Conservation (phyloP, 2,888 invertebrate genomes). For the Stegana nigrithorax region DNA sequence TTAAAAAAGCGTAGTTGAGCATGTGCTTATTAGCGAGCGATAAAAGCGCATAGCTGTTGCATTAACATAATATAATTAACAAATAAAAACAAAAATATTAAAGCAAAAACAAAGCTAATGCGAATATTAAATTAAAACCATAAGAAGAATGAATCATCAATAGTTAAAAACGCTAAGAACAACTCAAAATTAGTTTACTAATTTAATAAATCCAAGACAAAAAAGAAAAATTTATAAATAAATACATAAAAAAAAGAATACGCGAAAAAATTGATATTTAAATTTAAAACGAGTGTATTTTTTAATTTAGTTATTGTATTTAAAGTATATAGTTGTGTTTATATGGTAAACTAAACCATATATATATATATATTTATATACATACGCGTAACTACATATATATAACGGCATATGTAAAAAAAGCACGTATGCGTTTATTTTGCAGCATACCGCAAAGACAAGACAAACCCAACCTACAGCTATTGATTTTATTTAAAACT, state of each 20-base stretch:
- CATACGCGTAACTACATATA: slow-evolving; percentile 11
- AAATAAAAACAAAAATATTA: background rate
- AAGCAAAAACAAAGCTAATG: too few relatives aligned
- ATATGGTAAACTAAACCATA: slow-evolving; percentile 6
- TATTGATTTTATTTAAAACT: slow-evolving; percentile 50
- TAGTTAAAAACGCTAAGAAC: background rate
- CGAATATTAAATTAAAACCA: too few relatives aligned
- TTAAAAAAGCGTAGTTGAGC: slow-evolving; percentile 3
- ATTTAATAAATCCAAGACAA: slow-evolving; percentile 8
- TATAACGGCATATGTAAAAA: background rate
- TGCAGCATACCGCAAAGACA: too few relatives aligned
- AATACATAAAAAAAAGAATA: slow-evolving; percentile 3
- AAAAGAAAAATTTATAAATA: slow-evolving; percentile 11
- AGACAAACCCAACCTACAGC: too few relatives aligned
- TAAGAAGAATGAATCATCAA: slow-evolving; percentile 8
- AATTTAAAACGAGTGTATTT: too few relatives aligned
- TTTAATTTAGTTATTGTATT: slow-evolving; percentile 10
- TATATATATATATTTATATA: slow-evolving; percentile 10
- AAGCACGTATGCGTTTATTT: background rate
- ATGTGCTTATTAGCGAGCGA: slow-evolving; percentile 1
- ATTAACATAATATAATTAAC: background rate
- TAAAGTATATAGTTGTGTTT: background rate
- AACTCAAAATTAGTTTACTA: background rate
- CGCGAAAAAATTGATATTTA: too few relatives aligned
- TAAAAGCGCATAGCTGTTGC: slow-evolving; percentile 1